Conservation (phyloP, 2,888 invertebrate genomes). For the Lasius platythorax region DNA sequence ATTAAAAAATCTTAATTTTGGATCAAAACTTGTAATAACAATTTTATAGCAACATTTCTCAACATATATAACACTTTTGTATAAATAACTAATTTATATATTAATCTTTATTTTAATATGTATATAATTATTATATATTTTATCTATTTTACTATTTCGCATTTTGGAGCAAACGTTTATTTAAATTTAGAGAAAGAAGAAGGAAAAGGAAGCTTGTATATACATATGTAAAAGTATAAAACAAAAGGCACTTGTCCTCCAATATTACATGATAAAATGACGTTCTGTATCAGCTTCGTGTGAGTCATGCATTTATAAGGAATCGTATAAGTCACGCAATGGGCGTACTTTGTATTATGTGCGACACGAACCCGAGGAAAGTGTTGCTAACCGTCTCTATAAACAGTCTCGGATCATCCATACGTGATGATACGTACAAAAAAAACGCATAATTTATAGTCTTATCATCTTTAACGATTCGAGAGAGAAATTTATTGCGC, state of each 20-base stretch:
- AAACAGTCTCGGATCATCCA: not conserved
- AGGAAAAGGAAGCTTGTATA: not conserved
- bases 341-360: slow-evolving; percentile 3
- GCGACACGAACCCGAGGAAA: not conserved
- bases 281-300: not conserved
- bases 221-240: not conserved
- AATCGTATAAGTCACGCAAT: slow-evolving; percentile 30
- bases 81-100: too few species aligned
- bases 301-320: slow-evolving; percentile 40
- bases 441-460: not conserved
- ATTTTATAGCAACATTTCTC: too few species aligned
- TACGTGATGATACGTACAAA: not conserved
- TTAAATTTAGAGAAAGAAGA: too few species aligned
- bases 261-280: not conserved
- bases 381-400: not conserved
- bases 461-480: not conserved
- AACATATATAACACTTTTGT: too few species aligned
- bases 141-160: not conserved
- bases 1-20: too few species aligned
- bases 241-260: not conserved
- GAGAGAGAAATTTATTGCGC: not conserved
- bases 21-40: too few species aligned
- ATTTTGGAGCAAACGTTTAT: not conserved
- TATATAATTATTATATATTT: not conserved
- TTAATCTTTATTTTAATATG: not conserved